Evolutionary conservation across 2,797 vertebrate genomes (phyloP), one percentile per base, ranked within the genome.

Genomic region (Cynodonichthys magdalenae): DNA sequence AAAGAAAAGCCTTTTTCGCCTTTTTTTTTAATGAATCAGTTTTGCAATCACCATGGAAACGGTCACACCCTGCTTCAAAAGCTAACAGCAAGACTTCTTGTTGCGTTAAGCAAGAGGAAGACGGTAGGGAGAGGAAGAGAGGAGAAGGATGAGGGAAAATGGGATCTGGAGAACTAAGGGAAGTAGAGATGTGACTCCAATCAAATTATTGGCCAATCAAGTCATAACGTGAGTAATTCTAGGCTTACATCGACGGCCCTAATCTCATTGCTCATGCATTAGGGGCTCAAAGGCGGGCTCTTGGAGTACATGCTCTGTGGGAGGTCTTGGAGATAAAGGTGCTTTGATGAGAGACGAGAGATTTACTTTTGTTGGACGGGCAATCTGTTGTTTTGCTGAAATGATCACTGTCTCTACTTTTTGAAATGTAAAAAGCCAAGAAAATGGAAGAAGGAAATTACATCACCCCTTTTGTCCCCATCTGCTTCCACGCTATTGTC

Each of bases 121-220:
- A 57, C 0, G 19, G 48, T 6, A 2, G 46, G 42, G 56, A 50
- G 18, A 45, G n/a, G 52, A 46, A 50, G 50, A 50, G 54, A 59
- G 57, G 47, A 51, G 59, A 64, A 61, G 50, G 60, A 60, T 70
- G 39, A 19, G 66, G 48, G 31, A 59, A 68, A 75, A 86, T 77
- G 79, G 68, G 82, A 77, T 87, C 72, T 75, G 74, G 83, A 77
- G 79, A 85, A 85, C 56, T 71, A 83, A 74, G 73, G 87, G 81
- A 87, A 90, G 92, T 89, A 86, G 92, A 95, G 93, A 95, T 89
- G 93, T 94, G 94, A 93, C 92, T 92, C 87, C 92, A 95, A 97
- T 96, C 92, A 93, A 95, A 97, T 97, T 96, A 96, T 82, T 90
- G 87, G 75, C 93, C 94, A 95, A 96, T 96, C 93, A 94, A 92